phyloP scores from a whole-genome alignment of 1,140 invertebrate species.

The Sogatella furcifera region DNA sequence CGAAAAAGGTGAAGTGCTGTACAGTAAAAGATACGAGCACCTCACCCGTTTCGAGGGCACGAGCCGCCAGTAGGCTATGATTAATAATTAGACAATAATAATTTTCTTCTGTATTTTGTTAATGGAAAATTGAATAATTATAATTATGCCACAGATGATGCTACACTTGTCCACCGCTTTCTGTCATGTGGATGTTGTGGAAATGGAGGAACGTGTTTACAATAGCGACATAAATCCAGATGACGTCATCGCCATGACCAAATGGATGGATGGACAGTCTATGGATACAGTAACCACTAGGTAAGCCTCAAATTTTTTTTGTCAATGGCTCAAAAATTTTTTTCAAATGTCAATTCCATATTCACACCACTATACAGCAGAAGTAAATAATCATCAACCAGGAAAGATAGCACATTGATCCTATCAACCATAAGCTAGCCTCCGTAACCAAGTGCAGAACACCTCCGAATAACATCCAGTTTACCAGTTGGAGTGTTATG shows the following conservation, averaged over 20 bases:
- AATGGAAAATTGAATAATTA: background rate
- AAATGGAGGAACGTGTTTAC: constrained; percentile 54
- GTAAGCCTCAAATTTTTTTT: constrained; percentile 22
- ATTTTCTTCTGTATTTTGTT: no score
- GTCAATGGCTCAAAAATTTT: background rate
- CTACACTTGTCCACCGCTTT: constrained; percentile 63
- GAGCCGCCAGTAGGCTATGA: no score
- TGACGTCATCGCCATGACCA: constrained; percentile 51
- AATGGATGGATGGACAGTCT: constrained; percentile 56
- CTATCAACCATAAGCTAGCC: no score
- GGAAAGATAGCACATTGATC: no score
- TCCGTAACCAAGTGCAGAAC: no score
- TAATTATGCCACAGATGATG: constrained; percentile 32
- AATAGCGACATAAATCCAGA: constrained; percentile 50
- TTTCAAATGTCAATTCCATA: constrained; percentile 42
- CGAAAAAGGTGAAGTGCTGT: no score
- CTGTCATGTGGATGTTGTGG: constrained; percentile 56
- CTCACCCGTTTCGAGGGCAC: no score
- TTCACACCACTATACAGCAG: constrained; percentile 65
- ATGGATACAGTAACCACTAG: constrained; percentile 52
- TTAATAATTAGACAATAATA: no score
- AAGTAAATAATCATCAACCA: no score
- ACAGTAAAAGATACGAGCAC: no score
- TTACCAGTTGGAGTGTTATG: no score
- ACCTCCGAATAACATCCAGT: no score